Conservation (phyloP, 2,113 vertebrate genomes). For the Sebastes fasciatus region DNA sequence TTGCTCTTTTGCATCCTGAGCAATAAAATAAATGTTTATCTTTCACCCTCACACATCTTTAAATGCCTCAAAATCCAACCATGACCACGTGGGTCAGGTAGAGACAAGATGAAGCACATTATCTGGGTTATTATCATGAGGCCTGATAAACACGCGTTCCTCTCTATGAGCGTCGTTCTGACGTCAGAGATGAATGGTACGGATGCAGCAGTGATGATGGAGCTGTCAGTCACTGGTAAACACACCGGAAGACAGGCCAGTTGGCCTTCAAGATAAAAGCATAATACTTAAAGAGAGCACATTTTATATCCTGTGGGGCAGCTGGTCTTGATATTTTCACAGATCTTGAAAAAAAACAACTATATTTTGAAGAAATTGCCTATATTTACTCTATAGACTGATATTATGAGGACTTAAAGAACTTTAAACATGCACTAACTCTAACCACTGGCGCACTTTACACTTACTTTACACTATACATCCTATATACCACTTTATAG, state of each 20-base stretch:
- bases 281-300: accelerated
- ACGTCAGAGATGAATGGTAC: slow-evolving; percentile 73
- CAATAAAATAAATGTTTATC: background rate
- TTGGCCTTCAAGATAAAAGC: slow-evolving; percentile 39
- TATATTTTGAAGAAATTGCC: background rate
- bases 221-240: slow-evolving; percentile 3
- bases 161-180: slow-evolving; percentile 59
- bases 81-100: no score
- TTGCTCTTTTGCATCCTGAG: slow-evolving; percentile 18
- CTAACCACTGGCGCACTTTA: no score
- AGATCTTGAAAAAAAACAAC: background rate
- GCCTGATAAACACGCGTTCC: slow-evolving; percentile 54
- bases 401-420: no score
- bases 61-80: background rate
- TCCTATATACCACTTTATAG: no score
- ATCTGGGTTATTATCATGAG: slow-evolving; percentile 12
- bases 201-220: slow-evolving; percentile 51
- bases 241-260: slow-evolving; percentile 33
- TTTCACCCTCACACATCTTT: background rate
- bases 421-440: no score
- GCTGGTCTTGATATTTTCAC: background rate
- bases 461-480: no score
- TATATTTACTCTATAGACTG: background rate
- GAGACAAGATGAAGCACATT: background rate
- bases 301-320: background rate